A percentile compares a stretch with the other conserved stretches of the same genome.
Conservation (phyloP, 2,888 invertebrate genomes). For the Harpalus rubripes region DNA sequence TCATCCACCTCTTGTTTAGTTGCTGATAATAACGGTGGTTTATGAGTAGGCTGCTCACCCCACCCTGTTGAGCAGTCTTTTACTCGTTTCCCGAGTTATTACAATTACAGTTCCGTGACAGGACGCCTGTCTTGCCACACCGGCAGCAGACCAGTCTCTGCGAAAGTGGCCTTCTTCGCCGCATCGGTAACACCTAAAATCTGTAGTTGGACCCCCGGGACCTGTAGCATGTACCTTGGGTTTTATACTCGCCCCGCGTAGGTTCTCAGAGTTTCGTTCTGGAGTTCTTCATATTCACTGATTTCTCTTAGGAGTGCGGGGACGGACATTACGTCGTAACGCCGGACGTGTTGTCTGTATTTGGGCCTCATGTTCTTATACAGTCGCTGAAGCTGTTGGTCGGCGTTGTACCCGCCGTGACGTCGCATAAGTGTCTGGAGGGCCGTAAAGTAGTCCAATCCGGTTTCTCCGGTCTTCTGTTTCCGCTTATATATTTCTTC, state of each 20-base stretch:
- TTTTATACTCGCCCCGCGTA: not conserved
- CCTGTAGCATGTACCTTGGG: not conserved
- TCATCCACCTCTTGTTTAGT: not conserved
- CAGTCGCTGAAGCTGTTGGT: constrained; percentile 17
- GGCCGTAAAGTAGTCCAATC: not conserved
- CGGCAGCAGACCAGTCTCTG: not conserved
- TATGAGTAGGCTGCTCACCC: not conserved
- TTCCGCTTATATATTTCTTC: not conserved
- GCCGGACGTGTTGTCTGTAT: constrained; percentile 12
- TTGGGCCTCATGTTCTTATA: constrained; percentile 20
- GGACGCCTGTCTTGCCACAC: not conserved
- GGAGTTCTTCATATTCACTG: not conserved
- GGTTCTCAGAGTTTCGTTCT: not conserved
- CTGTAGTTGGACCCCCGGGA: not conserved
- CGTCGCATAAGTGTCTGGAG: constrained; percentile 28
- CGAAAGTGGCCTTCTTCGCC: not conserved
- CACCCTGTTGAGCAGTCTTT: not conserved
- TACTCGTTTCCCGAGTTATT: not conserved
- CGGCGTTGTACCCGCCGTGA: not conserved
- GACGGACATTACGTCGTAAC: not conserved
- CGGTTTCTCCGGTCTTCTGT: too few relatives aligned
- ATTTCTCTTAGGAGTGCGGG: not conserved
- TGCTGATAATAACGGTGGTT: not conserved
- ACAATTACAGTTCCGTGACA: not conserved
- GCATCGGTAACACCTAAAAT: not conserved